phyloP scores from a whole-genome alignment of 2,888 invertebrate species.

The Thecocarcelia acutangulata region DNA sequence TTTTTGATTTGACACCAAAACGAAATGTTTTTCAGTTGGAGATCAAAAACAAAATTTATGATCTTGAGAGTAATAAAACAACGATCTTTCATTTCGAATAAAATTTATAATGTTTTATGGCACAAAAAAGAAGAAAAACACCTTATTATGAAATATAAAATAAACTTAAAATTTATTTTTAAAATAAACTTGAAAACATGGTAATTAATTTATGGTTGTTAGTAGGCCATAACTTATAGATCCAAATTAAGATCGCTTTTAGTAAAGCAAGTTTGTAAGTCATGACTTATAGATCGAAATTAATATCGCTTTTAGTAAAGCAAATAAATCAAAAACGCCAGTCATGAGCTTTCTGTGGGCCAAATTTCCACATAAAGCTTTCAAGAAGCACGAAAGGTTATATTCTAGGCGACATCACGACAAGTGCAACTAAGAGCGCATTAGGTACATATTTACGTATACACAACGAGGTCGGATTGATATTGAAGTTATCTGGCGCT shows the following conservation, averaged over 20 bases:
- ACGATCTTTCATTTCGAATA: constrained; percentile 37
- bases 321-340: background rate
- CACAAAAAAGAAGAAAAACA: background rate
- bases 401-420: no score
- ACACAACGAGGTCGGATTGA: no score
- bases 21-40: constrained; percentile 29
- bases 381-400: no score
- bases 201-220: constrained; percentile 55
- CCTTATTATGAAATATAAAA: constrained; percentile 21
- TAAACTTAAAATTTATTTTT: constrained; percentile 48
- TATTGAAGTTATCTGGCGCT: no score
- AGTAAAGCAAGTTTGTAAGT: constrained; percentile 34
- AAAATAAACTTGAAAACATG: constrained; percentile 56
- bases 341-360: no score
- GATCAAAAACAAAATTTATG: constrained; percentile 55
- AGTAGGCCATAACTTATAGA: constrained; percentile 60
- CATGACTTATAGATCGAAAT: constrained; percentile 50
- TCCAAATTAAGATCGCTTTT: constrained; percentile 5
- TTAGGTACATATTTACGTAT: no score
- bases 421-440: no score
- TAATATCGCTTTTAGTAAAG: background rate
- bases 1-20: constrained; percentile 36
- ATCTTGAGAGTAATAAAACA: constrained; percentile 42
- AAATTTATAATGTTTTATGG: constrained; percentile 12
- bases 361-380: no score